These are phyloP conservation scores for Pachliopta kotzebuea DNA, from an alignment of 2,888 invertebrate species.

Conservation along the genomic window DNA sequence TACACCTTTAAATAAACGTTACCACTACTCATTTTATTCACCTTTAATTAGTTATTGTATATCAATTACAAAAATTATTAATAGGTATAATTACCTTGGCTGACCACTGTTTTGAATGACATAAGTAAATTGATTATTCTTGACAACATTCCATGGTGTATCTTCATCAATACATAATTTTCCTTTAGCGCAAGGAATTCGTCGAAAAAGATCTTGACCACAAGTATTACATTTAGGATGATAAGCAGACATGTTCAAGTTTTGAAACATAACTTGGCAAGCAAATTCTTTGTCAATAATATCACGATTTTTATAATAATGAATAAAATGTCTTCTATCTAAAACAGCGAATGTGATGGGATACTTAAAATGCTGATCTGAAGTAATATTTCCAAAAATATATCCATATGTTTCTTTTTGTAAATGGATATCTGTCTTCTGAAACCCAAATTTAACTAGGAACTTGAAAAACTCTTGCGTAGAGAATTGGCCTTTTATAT, in stretches of 20 bases:
- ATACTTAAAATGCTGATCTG: slow-evolving; percentile 82
- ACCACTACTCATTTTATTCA: too few relatives aligned
- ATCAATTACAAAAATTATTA: background rate
- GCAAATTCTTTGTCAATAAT: slow-evolving; percentile 84
- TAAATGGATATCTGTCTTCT: slow-evolving; percentile 94
- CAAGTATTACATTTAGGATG: slow-evolving; percentile 90
- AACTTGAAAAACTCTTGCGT: slow-evolving; percentile 91
- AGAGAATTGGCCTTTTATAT: slow-evolving; percentile 69
- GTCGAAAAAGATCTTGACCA: slow-evolving; percentile 88
- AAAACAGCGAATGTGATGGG: slow-evolving; percentile 93
- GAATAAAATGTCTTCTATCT: slow-evolving; percentile 92
- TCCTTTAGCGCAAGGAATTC: slow-evolving; percentile 90
- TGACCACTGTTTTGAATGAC: slow-evolving; percentile 93
- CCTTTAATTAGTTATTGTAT: too few relatives aligned
- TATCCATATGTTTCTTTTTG: slow-evolving; percentile 94
- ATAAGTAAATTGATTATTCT: slow-evolving; percentile 95
- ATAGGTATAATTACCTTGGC: slow-evolving; percentile 84
- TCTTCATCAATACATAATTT: slow-evolving; percentile 93
- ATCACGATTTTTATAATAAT: slow-evolving; percentile 91
- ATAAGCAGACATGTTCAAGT: slow-evolving; percentile 90
- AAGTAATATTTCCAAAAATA: slow-evolving; percentile 97
- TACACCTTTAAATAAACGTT: too few relatives aligned
- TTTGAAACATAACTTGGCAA: slow-evolving; percentile 93
- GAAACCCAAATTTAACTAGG: slow-evolving; percentile 97
- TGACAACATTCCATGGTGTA: slow-evolving; percentile 90